Evolutionary conservation across 2,113 vertebrate species (phyloP), one percentile per base, ranked within the genome.

Genomic region (Nothocercus julius): DNA sequence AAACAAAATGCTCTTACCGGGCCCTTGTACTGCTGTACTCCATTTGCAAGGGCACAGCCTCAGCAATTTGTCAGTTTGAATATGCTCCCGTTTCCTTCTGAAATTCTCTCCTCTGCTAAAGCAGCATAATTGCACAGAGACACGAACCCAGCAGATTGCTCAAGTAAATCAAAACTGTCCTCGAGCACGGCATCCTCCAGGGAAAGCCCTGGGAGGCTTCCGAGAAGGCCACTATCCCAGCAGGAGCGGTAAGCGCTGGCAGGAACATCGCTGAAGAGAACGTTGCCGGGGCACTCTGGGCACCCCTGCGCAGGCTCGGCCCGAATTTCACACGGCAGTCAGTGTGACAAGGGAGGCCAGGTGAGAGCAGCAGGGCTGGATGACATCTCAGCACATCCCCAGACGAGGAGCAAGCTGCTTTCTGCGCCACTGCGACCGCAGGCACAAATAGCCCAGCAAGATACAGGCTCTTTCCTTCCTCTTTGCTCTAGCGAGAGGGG

Each of bases 61-160:
- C 36, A n/a, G 17, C 2, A 1, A 38, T 7, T 32, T 1, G 0
- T 22, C 12, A 67, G 79, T 27, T 59, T 75, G 18, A 36, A 0
- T 1, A 45, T 11, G 40, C 14, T 67, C 62, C 6, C 0, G 16
- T 2, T 67, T n/a, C 32, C 51, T 63, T 67, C 8, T 13, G 14
- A 82, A 54, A 5, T 8, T 1, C 62, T 72, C 42, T 11, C 56
- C n/a, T 36, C 47, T 27, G n/a, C 9, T 4, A 38, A 18, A 15
- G 5, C 68, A 53, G 42, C 1, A 0, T 4, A 7, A 45, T 1
- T 34, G 27, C 81, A 67, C 42, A n/a, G 19, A 81, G 59, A 40
- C 38, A 3, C 0, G 25, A 30, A 59, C 56, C 24, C 2, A 0
- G 28, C 27, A 61, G 34, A 19, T 10, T 5, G 11, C 9, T 51